Evolutionary conservation across 2,888 invertebrate species (phyloP), one percentile per base, ranked within the genome.

Genomic region (Cheilosia variabilis): DNA sequence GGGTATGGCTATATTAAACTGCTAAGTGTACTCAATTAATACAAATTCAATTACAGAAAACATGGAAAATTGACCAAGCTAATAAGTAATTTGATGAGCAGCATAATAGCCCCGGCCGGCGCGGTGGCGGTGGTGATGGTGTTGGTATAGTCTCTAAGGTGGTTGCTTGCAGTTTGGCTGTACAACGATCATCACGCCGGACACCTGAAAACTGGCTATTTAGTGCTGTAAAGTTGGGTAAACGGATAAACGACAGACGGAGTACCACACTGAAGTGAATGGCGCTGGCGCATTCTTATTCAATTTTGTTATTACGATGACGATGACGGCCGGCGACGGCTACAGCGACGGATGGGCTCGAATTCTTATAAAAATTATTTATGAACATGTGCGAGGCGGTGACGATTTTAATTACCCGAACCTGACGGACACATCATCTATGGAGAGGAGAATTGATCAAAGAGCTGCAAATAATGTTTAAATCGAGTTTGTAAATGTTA

Each of bases 1-100:
- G 53, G 52, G 52, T 52, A 27, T 9, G 17, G 47, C 17, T 34
- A 34, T 66, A 82, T 82, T 82, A 82, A 82, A 66, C 77, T 72
- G 71, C 77, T 77, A 83, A 83, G 83, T 83, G 69, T 82, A 68
- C 73, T 91, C 91, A 91, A 91, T 92, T 91, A 92, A 92, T 91
- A 91, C 91, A 92, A 92, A 92, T 92, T 92, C 92, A 92, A 92
- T 92, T 92, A 92, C 91, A 89, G 90, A 91, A 90, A 92, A 92
- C 92, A 91, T 91, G 91, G 89, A 91, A 91, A 91, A 78, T 83
- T 78, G 69, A 68, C 58, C 78, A 78, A 75, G 83, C 78, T 83
- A 83, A 83, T 73, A 66, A 72, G 82, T 77, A 73, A 83, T 73
- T 78, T 79, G 72, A 75, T 75, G 78, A 83, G 68, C 60, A 43